Evolutionary conservation across 2,113 vertebrate genomes (phyloP), one percentile per base, ranked within the genome.

Genomic region (Smithornis capensis): DNA sequence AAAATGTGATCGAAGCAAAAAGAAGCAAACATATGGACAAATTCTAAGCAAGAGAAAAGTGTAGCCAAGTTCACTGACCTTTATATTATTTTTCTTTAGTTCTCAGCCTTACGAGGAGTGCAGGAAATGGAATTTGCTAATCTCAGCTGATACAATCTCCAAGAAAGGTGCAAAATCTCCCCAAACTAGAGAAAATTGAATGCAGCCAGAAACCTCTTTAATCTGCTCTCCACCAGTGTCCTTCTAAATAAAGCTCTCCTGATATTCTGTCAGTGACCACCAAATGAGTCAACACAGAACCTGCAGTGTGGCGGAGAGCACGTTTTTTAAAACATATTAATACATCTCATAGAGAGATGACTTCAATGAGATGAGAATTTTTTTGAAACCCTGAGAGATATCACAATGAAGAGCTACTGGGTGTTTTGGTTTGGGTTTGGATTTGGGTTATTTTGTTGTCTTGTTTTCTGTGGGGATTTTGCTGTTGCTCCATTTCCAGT

Each of bases 1-100:
- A 89, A 74, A 49, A 78, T 31, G 35, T 55, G 63, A 83, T 75
- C 74, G 85, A 83, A 89, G 70, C 28, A 62, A 42, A 81, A 91
- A 88, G 89, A 95, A 89, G 77, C 38, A 93, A 97, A 92, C 89
- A 91, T 90, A 96, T 75, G 89, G 94, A 91, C 83, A 81, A 89
- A 86, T 94, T 97, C 90, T 90, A 87, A 91, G 83, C 76, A 62
- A 84, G 15, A 83, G 82, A 95, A 94, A 94, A 96, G 87, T 19
- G 1, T 92, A 94, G 76, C 91, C 77, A 95, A 97, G 94, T 83
- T 94, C 87, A 90, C 69, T 92, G 90, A 85, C 91, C 91, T 97
- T 97, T 96, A 92, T 97, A 98, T 96, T 96, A 96, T 93, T 97
- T 98, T 97, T 97, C 92, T 92, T 96, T 94, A 78, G 87, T 95